Percentiles rank a stretch among this genome's conserved stretches.
Evolutionary conservation across 2,113 vertebrate species (phyloP).

Genomic region (Sceloporus tristichus): DNA sequence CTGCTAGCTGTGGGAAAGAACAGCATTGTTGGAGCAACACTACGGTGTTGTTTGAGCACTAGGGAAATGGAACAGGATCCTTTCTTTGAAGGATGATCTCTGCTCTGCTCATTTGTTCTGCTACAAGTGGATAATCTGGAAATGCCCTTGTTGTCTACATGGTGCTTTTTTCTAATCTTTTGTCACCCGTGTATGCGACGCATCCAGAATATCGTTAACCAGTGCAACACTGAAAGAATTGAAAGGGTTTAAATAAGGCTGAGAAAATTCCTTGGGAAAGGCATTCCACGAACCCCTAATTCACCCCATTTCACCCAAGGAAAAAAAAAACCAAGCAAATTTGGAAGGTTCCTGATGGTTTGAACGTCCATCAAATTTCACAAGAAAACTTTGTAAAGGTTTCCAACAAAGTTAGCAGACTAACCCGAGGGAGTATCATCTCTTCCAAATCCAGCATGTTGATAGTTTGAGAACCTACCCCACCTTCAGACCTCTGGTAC

Average conservation of each 20-base stretch:
- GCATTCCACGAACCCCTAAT: no score
- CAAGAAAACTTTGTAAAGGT: not conserved
- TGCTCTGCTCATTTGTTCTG: not conserved
- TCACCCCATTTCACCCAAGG: no score
- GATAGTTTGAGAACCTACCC: not conserved
- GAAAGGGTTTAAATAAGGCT: not conserved
- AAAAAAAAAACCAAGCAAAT: not conserved
- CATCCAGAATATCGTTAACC: not conserved
- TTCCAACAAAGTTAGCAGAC: not conserved
- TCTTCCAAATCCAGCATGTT: not conserved
- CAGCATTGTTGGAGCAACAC: not conserved
- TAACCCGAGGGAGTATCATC: not conserved
- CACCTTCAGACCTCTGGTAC: not conserved
- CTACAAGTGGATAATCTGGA: not conserved
- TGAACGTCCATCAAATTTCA: not conserved
- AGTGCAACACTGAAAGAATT: not conserved
- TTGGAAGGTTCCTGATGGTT: not conserved
- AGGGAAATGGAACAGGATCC: not conserved
- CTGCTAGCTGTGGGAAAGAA: not conserved
- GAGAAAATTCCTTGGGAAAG: not conserved
- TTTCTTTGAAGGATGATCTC: not conserved
- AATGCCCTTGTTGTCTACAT: not conserved
- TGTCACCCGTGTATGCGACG: not conserved
- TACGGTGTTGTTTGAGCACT: not conserved
- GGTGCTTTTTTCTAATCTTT: not conserved